A percentile compares a stretch with the other conserved stretches of the same genome.
These are phyloP conservation scores for Pocillopora grandis DNA, from an alignment of 92 coral and sea anemone genomes.

Conservation along the genomic window DNA sequence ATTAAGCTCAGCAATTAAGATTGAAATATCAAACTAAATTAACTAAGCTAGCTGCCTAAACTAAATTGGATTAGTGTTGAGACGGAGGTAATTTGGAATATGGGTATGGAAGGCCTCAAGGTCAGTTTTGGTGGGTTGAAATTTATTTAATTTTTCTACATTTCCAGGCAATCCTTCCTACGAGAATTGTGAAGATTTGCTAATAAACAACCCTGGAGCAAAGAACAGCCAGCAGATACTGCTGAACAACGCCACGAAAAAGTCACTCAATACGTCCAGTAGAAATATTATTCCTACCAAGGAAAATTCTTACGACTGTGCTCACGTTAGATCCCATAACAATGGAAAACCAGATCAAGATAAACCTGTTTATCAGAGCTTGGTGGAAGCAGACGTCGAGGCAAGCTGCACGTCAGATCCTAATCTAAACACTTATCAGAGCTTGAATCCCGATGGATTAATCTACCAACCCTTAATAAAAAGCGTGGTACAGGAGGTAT, in stretches of 20 bases:
- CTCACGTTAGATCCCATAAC: neutral
- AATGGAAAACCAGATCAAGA: neutral
- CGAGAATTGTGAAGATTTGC: neutral
- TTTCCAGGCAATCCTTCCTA: slow-evolving; percentile 2
- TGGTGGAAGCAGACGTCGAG: neutral
- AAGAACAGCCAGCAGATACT: neutral
- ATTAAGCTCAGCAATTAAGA: too few relatives aligned
- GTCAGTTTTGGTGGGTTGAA: neutral
- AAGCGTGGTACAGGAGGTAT: neutral
- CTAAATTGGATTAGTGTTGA: too few relatives aligned
- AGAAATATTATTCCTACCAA: neutral
- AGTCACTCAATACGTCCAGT: neutral
- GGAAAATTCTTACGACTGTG: neutral
- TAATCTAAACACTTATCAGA: slow-evolving; percentile 8
- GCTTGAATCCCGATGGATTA: slow-evolving; percentile 17
- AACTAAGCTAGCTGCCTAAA: too few relatives aligned
- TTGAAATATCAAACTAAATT: too few relatives aligned
- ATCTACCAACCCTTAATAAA: slow-evolving; percentile 28
- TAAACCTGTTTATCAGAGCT: slow-evolving; percentile 22
- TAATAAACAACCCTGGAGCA: slow-evolving; percentile 1
- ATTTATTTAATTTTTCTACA: neutral
- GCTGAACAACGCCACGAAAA: neutral
- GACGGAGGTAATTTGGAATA: too few relatives aligned
- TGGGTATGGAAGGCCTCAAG: neutral
- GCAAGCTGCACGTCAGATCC: neutral